Percentiles rank a stretch among this genome's conserved stretches.
Conservation (phyloP, 2,797 vertebrate species). For the Rhinophrynus dorsalis region DNA sequence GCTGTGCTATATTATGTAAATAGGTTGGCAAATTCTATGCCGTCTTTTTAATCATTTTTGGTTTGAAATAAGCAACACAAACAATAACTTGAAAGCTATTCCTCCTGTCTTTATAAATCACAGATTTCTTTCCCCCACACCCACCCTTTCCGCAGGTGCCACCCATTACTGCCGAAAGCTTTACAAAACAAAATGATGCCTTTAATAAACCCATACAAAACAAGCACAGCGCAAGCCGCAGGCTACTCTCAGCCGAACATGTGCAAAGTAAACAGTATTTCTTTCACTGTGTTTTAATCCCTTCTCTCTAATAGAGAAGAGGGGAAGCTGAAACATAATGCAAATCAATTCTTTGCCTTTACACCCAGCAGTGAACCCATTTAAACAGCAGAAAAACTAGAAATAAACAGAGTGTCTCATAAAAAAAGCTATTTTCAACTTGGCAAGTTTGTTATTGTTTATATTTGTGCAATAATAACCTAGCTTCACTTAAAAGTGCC, state of each 20-base stretch:
- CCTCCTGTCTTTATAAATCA: neutral
- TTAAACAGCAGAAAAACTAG: slow-evolving; percentile 1
- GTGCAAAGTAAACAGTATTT: neutral
- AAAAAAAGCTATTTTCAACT: too few species aligned
- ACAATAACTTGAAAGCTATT: neutral
- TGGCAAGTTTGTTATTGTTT: too few species aligned
- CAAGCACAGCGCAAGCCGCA: neutral
- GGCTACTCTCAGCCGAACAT: neutral
- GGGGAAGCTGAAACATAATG: neutral
- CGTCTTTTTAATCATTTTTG: neutral
- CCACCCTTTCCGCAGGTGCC: neutral
- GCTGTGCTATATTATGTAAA: neutral
- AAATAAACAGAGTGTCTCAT: slow-evolving; percentile 8
- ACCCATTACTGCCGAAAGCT: neutral
- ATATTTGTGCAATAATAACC: too few species aligned
- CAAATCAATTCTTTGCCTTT: slow-evolving; percentile 12
- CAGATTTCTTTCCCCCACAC: neutral
- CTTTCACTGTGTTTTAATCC: slow-evolving; percentile 12
- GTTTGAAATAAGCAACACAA: neutral
- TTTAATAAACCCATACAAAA: neutral
- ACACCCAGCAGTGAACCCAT: slow-evolving; percentile 1
- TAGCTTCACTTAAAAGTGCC: too few species aligned
- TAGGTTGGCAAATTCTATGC: neutral
- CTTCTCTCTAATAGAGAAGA: neutral
- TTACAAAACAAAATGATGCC: neutral